phyloP scores from a whole-genome alignment of 2,797 vertebrate species.

The Allobates femoralis region DNA sequence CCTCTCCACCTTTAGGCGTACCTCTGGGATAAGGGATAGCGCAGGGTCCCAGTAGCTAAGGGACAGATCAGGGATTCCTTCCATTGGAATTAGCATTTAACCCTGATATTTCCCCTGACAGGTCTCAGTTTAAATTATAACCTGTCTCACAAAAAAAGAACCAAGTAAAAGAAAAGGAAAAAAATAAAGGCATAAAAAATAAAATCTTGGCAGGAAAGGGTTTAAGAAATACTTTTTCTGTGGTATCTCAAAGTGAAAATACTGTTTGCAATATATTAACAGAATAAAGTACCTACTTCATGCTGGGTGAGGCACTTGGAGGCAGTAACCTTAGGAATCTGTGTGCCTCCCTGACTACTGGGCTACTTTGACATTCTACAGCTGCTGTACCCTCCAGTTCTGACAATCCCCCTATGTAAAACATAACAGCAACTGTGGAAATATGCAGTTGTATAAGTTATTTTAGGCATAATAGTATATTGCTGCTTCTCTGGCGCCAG shows the following conservation, averaged over 20 bases:
- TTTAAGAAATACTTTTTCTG: background rate
- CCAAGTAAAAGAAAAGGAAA: too few relatives aligned
- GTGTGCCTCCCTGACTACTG: slow-evolving; percentile 5
- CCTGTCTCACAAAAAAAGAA: too few relatives aligned
- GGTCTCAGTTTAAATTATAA: too few relatives aligned
- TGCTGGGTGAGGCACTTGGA: background rate
- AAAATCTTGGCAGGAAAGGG: too few relatives aligned
- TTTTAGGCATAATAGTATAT: background rate
- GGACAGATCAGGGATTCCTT: too few relatives aligned
- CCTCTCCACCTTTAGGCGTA: too few relatives aligned
- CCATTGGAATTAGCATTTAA: too few relatives aligned
- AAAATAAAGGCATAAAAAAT: too few relatives aligned
- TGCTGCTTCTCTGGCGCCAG: background rate
- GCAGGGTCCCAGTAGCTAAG: too few relatives aligned
- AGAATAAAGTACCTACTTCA: background rate
- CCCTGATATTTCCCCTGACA: too few relatives aligned
- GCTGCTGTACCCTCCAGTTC: background rate
- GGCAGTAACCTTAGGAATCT: slow-evolving; percentile 2
- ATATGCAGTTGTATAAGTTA: background rate
- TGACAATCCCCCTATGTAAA: background rate
- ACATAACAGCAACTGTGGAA: background rate
- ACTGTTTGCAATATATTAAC: background rate
- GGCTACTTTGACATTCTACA: background rate
- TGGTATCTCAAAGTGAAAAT: background rate
- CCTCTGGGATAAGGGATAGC: too few relatives aligned